A percentile compares a stretch with the other conserved stretches of the same genome.
Conservation (phyloP, 2,113 vertebrate species). For the Sterrhoptilus dennistouni region DNA sequence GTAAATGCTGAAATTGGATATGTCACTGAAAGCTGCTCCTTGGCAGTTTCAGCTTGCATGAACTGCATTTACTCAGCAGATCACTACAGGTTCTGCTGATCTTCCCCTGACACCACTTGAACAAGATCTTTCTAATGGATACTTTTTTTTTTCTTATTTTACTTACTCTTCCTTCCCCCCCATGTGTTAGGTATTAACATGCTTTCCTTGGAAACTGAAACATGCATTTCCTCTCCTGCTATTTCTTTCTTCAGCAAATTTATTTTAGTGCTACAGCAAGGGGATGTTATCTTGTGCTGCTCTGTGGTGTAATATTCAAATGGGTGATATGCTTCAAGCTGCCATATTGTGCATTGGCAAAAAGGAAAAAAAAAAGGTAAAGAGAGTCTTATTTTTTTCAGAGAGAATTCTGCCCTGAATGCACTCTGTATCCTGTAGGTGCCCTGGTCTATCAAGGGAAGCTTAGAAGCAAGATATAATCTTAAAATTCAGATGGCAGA, state of each 20-base stretch:
- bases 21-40: conserved; percentile 51
- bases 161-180: not conserved
- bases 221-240: not conserved
- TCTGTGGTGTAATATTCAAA: not conserved
- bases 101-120: conserved; percentile 17
- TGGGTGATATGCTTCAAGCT: not conserved
- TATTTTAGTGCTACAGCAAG: not conserved
- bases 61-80: conserved; percentile 33
- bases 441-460: not conserved
- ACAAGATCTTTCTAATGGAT: conserved; percentile 1
- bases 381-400: not conserved
- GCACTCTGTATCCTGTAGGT: not conserved
- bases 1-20: conserved; percentile 52
- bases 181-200: not conserved
- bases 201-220: conserved; percentile 56
- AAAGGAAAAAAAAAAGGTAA: not conserved
- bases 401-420: not conserved
- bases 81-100: conserved; percentile 14
- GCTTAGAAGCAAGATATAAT: not conserved
- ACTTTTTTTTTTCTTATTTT: not conserved
- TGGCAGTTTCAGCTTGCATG: conserved; percentile 45
- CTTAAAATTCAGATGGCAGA: not conserved
- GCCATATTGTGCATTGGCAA: not conserved
- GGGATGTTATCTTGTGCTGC: not conserved
- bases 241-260: conserved; percentile 23